Evolutionary conservation across 2,113 vertebrate species (phyloP).

Genomic region (Myodes glareolus): DNA sequence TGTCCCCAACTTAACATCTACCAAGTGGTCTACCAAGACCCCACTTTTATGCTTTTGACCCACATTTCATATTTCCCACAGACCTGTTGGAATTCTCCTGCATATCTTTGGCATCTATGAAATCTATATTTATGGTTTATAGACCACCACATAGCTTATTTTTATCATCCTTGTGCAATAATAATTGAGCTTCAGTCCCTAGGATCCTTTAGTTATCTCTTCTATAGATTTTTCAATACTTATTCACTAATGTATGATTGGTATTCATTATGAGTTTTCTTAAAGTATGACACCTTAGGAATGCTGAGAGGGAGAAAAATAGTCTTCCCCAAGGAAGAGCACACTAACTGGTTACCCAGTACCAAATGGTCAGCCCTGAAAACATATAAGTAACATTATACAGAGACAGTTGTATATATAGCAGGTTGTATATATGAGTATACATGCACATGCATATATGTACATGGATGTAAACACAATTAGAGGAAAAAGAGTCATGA

Average conservation of each 20-base stretch:
- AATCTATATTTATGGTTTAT: background rate
- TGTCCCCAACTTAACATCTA: background rate
- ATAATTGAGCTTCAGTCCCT: background rate
- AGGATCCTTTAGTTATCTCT: background rate
- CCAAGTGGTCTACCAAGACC: background rate
- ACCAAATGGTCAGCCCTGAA: no score
- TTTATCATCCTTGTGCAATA: background rate
- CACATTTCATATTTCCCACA: background rate
- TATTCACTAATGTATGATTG: slow-evolving; percentile 3
- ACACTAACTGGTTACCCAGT: no score
- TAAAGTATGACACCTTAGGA: background rate
- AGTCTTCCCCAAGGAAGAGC: no score
- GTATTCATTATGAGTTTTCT: background rate
- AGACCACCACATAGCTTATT: background rate
- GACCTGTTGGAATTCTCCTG: background rate
- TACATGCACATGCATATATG: no score
- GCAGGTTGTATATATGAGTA: no score
- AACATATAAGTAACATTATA: no score
- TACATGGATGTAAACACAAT: no score
- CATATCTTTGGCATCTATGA: background rate
- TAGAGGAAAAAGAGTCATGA: no score
- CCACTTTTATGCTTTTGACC: background rate
- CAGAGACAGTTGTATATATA: no score
- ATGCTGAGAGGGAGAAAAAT: background rate
- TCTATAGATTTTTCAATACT: background rate